These are phyloP conservation scores for Ips nitidus DNA, from an alignment of 1,140 invertebrate species.

Conservation along the genomic window DNA sequence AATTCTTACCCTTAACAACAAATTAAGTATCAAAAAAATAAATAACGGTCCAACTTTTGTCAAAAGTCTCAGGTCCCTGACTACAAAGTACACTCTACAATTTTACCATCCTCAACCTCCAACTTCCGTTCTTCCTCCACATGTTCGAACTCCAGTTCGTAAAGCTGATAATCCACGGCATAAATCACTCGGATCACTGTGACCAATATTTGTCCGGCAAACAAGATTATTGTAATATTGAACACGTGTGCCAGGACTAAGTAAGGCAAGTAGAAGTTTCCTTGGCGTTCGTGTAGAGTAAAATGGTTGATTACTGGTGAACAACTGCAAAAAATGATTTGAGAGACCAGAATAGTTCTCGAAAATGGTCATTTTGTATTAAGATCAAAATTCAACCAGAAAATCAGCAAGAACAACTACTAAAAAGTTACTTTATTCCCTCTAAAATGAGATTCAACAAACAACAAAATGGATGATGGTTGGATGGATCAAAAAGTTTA, in stretches of 20 bases:
- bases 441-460: no score
- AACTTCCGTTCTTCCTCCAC: constrained; percentile 7
- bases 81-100: constrained; percentile 8
- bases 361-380: neutral
- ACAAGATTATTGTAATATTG: constrained; percentile 20
- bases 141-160: constrained; percentile 10
- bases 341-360: neutral
- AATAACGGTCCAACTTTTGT: no score
- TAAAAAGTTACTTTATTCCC: no score
- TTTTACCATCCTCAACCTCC: constrained; percentile 20
- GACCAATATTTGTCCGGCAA: constrained; percentile 19
- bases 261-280: constrained; percentile 26
- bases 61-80: no score
- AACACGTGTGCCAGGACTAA: constrained; percentile 20
- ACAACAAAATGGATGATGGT: no score
- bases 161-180: constrained; percentile 33
- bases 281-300: constrained; percentile 23
- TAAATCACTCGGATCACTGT: constrained; percentile 21
- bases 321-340: constrained; percentile 19
- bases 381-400: neutral
- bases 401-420: no score
- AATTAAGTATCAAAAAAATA: no score
- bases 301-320: constrained; percentile 18
- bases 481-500: no score
- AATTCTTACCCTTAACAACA: no score